Evolutionary conservation across 1,140 invertebrate species (phyloP), one percentile per base, ranked within the genome.

Genomic region (Cataglyphis hispanica): DNA sequence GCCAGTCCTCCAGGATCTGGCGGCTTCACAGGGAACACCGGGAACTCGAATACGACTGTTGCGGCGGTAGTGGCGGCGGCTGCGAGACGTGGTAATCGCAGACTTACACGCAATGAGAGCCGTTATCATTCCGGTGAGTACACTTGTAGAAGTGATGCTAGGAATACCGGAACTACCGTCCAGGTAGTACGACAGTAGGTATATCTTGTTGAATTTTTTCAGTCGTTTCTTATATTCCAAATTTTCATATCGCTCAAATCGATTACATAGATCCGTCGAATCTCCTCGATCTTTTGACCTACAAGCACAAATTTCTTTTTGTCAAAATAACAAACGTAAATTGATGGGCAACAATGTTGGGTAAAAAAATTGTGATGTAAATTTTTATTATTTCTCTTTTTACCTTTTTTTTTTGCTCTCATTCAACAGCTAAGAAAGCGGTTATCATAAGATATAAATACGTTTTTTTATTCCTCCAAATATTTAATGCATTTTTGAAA

Each of bases 61-160:
- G 56, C 58, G 22, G 53, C 78, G 67, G 76, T 67, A 7, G 78
- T 50, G 34, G 78, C 78, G 53, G 78, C 78, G 37, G 78, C 78
- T 84, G 96, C 97, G 91, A 96, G 98, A 92, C 96, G 98, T 92
- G 98, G 97, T 92, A 98, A 98, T 95, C 96, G 98, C 85, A 96
- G 98, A 91, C 97, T 99, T 77, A 99, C 98, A 87, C 96, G 98
- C 92, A 98, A 99, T 96, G 98, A 99, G 95, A 98, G 98, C 95
- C 96, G 98, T 91, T 99, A 99, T 95, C 98, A 99, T 95, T 99
- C 98, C 95, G 98, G 98, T 99, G 97, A 97, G 96, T 95, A 94
- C 86, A 85, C 60, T 16, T 64, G 25, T 7, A 78, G 1, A 31
- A n/a, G 37, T 34, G 61, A 66, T 31, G n/a, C 11, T 27, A 31